These are phyloP conservation scores for Pseudachorutes palmiensis DNA, from an alignment of 1,140 invertebrate species.

Conservation along the genomic window DNA sequence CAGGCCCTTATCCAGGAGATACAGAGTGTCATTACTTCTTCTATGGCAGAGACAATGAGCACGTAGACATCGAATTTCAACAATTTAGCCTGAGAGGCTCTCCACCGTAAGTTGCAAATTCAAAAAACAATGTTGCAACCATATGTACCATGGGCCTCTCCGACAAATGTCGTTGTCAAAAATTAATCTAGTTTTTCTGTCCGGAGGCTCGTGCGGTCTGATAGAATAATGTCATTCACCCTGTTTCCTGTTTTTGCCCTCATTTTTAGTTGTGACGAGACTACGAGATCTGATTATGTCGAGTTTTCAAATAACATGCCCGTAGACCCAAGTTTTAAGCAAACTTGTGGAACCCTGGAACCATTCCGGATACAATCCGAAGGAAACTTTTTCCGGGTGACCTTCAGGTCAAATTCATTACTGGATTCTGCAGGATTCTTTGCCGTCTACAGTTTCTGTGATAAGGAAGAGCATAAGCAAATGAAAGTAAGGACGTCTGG, in stretches of 20 bases:
- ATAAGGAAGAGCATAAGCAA: slow-evolving; percentile 31
- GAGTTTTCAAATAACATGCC: slow-evolving; percentile 90
- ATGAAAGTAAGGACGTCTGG: not conserved
- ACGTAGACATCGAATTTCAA: slow-evolving; percentile 73
- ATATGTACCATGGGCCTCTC: too few species aligned
- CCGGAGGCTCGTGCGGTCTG: too few species aligned
- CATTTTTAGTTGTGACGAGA: slow-evolving; percentile 22
- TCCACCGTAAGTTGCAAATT: slow-evolving; percentile 59
- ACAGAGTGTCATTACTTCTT: slow-evolving; percentile 94
- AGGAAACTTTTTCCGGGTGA: slow-evolving; percentile 84
- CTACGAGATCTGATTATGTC: slow-evolving; percentile 67
- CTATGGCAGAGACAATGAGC: slow-evolving; percentile 68
- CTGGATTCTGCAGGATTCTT: slow-evolving; percentile 89
- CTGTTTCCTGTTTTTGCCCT: not conserved
- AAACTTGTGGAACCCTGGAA: slow-evolving; percentile 77
- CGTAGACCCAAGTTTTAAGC: slow-evolving; percentile 70
- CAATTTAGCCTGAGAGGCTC: slow-evolving; percentile 88
- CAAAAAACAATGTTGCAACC: not conserved
- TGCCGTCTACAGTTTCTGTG: slow-evolving; percentile 73
- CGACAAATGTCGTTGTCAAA: too few species aligned
- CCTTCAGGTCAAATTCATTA: slow-evolving; percentile 85
- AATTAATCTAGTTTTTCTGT: too few species aligned
- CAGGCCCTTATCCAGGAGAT: slow-evolving; percentile 80
- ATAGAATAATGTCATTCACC: too few species aligned
- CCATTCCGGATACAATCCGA: slow-evolving; percentile 63